phyloP scores from a whole-genome alignment of 2,888 invertebrate species.

The Danaus chrysippus region DNA sequence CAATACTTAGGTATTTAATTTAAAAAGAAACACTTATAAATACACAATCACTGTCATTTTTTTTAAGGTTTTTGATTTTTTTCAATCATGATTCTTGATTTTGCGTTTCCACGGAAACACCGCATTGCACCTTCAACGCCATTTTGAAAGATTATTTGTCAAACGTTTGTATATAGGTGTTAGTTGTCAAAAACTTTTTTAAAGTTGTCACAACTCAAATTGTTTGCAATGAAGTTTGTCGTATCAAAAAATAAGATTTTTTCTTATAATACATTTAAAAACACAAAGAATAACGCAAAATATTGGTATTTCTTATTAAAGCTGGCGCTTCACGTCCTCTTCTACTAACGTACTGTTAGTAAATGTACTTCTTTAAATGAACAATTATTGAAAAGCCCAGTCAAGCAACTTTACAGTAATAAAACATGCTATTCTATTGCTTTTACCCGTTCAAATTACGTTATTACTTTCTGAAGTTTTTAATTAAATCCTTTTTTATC shows the following conservation, averaged over 20 bases:
- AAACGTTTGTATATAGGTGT: constrained; percentile 13
- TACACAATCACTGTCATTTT: constrained; percentile 62
- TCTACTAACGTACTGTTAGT: constrained; percentile 23
- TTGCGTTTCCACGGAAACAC: constrained; percentile 75
- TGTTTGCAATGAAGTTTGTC: constrained; percentile 15
- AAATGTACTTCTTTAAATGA: constrained; percentile 23
- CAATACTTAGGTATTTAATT: constrained; percentile 23
- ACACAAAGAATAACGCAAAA: not conserved
- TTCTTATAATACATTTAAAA: too few species aligned
- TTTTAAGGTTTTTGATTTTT: constrained; percentile 52
- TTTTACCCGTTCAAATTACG: not conserved
- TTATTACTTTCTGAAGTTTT: too few species aligned
- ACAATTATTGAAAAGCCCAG: constrained; percentile 11
- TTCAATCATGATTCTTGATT: constrained; percentile 64
- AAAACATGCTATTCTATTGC: constrained; percentile 7
- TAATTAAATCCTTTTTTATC: too few species aligned
- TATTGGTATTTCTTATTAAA: not conserved
- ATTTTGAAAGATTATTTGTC: constrained; percentile 42
- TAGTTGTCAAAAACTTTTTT: constrained; percentile 27
- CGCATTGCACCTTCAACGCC: constrained; percentile 74
- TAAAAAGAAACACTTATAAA: constrained; percentile 49
- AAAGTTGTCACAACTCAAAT: constrained; percentile 36
- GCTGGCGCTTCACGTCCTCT: constrained; percentile 16
- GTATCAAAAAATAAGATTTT: too few species aligned
- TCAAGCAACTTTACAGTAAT: constrained; percentile 9